These are phyloP conservation scores for Sceloporus undulatus DNA, from an alignment of 2,113 vertebrate species.

Conservation along the genomic window DNA sequence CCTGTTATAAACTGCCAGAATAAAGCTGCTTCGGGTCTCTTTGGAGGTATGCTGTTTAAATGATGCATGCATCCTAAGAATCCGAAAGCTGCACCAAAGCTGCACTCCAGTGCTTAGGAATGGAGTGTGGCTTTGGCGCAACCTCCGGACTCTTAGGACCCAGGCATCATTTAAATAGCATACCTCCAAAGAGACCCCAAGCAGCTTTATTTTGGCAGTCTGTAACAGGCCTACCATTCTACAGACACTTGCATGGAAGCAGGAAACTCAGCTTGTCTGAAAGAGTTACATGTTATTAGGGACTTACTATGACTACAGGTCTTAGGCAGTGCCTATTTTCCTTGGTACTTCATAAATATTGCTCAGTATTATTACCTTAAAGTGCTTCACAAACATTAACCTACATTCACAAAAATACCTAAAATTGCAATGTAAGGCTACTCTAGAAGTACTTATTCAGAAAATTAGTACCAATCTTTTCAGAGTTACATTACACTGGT, in stretches of 20 bases:
- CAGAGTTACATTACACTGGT: background rate
- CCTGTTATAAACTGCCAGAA: too few species aligned
- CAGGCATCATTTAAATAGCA: too few species aligned
- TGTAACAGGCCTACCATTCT: too few species aligned
- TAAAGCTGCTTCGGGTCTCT: too few species aligned
- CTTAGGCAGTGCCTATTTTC: background rate
- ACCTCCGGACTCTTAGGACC: too few species aligned
- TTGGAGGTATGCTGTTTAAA: too few species aligned
- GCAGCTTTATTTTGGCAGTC: too few species aligned
- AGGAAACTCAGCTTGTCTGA: background rate
- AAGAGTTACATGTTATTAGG: background rate
- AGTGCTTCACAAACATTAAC: background rate
- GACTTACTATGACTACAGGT: background rate
- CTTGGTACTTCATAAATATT: background rate
- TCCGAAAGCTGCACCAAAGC: background rate
- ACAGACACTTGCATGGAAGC: background rate
- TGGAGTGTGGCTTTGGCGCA: too few species aligned
- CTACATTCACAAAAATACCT: background rate
- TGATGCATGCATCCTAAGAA: too few species aligned
- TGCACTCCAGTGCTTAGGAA: too few species aligned
- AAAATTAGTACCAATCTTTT: background rate
- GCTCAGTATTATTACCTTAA: background rate
- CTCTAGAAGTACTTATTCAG: constrained; percentile 32
- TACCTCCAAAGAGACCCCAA: too few species aligned
- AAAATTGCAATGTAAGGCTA: constrained; percentile 10